A percentile compares a stretch with the other conserved stretches of the same genome.
Conservation (phyloP, 2,888 invertebrate species). For the Leptogaster cylindrica region DNA sequence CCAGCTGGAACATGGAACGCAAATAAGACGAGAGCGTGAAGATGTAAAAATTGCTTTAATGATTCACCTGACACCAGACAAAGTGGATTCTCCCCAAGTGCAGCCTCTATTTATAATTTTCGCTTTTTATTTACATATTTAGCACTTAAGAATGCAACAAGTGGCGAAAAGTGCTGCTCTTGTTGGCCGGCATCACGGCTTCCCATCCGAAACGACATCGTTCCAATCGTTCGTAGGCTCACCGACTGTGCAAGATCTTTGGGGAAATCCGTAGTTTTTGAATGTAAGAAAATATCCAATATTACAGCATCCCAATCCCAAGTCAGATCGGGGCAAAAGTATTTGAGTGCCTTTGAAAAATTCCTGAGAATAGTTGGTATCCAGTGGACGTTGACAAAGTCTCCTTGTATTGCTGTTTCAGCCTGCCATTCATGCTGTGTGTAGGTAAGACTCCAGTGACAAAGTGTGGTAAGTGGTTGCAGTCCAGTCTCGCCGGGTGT, state of each 20-base stretch:
- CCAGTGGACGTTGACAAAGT: conserved; percentile 38
- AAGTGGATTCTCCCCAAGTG: conserved; percentile 42
- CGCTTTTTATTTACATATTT: conserved; percentile 40
- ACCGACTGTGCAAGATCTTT: too few relatives aligned
- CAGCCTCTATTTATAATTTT: conserved; percentile 34
- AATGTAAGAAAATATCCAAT: background rate
- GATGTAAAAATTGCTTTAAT: conserved; percentile 43
- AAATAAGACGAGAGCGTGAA: conserved; percentile 21
- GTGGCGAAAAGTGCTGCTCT: conserved; percentile 26
- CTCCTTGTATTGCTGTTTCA: conserved; percentile 27
- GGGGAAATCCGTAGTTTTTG: conserved; percentile 11
- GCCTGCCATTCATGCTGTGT: conserved; percentile 23
- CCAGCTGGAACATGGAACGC: background rate
- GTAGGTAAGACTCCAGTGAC: conserved; percentile 13
- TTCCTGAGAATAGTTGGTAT: conserved; percentile 21
- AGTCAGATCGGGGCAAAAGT: conserved; percentile 1
- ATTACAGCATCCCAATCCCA: background rate
- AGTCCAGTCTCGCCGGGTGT: conserved; percentile 40
- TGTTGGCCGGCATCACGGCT: background rate
- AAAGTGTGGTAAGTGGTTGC: conserved; percentile 15
- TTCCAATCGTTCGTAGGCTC: background rate
- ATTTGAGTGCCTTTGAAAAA: background rate
- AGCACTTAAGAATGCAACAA: conserved; percentile 39
- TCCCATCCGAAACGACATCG: background rate
- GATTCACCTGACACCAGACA: conserved; percentile 45